Evolutionary conservation across 2,888 invertebrate genomes (phyloP).

Genomic region (Philereme vetulata): DNA sequence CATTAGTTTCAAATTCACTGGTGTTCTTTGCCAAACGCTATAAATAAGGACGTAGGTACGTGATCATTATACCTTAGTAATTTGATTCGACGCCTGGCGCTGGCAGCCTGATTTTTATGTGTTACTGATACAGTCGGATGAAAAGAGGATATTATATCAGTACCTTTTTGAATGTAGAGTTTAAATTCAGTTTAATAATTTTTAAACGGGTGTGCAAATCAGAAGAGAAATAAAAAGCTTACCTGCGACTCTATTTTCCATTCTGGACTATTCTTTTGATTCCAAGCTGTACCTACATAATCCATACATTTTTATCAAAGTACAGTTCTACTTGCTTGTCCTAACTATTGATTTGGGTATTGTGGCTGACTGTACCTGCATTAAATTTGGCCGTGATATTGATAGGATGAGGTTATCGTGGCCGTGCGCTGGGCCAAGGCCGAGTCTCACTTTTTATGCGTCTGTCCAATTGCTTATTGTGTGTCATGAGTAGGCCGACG

Average conservation of each 20-base stretch:
- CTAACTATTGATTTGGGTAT: neutral
- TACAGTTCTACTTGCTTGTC: no score
- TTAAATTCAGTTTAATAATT: no score
- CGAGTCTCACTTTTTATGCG: conserved; percentile 22
- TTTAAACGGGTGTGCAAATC: no score
- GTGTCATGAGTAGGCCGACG: conserved; percentile 1
- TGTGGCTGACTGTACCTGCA: conserved; percentile 1
- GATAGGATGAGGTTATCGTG: conserved; percentile 43
- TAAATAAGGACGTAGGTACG: conserved; percentile 4
- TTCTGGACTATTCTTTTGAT: no score
- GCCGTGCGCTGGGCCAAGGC: conserved; percentile 36
- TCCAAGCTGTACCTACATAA: no score
- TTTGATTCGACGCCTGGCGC: neutral
- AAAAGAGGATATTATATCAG: neutral
- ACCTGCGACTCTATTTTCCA: no score
- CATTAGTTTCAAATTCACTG: neutral
- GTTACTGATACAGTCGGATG: neutral
- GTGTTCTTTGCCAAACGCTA: neutral
- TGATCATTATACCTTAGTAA: conserved; percentile 3
- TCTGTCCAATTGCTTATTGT: conserved; percentile 11
- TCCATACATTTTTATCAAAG: no score
- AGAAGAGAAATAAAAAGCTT: no score
- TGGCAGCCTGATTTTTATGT: conserved; percentile 6
- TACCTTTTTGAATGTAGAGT: no score
- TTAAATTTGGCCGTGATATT: conserved; percentile 41